Evolutionary conservation across 2,797 vertebrate species (phyloP).

Genomic region (Heterohyrax brucei): DNA sequence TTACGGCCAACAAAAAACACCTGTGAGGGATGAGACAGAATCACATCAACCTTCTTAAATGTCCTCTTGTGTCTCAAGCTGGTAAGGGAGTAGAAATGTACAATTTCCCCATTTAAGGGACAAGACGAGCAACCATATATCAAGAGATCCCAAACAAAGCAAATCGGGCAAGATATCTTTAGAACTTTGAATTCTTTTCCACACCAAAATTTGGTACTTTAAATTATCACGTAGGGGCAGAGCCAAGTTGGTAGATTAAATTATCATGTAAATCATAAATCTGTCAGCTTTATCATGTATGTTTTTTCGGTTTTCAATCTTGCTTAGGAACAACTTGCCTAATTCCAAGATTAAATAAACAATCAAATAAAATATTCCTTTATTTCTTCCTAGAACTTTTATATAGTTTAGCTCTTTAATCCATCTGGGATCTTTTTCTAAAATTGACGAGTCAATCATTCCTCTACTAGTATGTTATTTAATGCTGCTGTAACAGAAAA

Average conservation of each 20-base stretch:
- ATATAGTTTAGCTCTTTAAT: not conserved
- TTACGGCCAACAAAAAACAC: not conserved
- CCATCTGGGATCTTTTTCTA: slow-evolving; percentile 31
- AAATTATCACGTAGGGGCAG: not conserved
- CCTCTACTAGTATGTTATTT: not conserved
- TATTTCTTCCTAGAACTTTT: not conserved
- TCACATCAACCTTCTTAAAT: not conserved
- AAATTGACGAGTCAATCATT: slow-evolving; percentile 7
- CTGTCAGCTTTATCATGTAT: slow-evolving; percentile 7
- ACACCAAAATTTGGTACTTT: not conserved
- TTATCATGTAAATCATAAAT: not conserved
- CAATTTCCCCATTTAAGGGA: not conserved
- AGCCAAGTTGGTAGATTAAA: not conserved
- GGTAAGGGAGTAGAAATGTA: not conserved
- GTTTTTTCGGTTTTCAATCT: slow-evolving; percentile 36
- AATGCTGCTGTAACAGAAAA: no score
- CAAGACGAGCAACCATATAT: not conserved
- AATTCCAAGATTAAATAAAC: not conserved
- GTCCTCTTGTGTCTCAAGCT: not conserved
- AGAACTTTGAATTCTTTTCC: slow-evolving; percentile 20
- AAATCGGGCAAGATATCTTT: not conserved
- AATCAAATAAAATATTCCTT: not conserved
- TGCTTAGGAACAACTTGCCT: slow-evolving; percentile 50
- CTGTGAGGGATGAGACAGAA: not conserved
- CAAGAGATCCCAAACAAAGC: not conserved